phyloP scores from a whole-genome alignment of 2,888 invertebrate species.

The Pristionchus maxplancki region DNA sequence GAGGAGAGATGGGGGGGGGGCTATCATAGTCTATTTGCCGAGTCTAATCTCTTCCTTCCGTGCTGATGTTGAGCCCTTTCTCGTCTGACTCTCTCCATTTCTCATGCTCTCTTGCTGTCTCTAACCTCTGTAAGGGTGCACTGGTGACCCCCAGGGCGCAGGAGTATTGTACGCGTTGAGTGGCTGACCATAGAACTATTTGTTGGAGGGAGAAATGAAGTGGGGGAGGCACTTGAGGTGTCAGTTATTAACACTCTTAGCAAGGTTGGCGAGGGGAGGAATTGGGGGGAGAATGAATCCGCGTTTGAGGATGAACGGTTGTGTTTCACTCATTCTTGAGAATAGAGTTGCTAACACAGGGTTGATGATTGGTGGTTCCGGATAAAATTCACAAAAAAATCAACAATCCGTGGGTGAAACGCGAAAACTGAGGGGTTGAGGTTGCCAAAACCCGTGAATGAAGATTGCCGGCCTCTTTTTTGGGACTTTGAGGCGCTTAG shows the following conservation, averaged over 20 bases:
- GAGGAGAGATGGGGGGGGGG: background rate
- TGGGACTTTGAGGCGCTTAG: slow-evolving; percentile 41
- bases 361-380: too few relatives aligned
- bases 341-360: too few relatives aligned
- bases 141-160: background rate
- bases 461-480: slow-evolving; percentile 12
- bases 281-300: too few relatives aligned
- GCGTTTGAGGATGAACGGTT: background rate
- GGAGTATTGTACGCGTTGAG: background rate
- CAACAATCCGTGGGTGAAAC: background rate
- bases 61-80: background rate
- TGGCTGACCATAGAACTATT: background rate
- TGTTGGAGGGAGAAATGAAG: slow-evolving; percentile 39
- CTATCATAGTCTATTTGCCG: slow-evolving; percentile 41
- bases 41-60: slow-evolving; percentile 31
- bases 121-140: background rate
- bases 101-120: background rate
- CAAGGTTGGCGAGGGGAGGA: background rate
- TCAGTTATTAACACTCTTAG: slow-evolving; percentile 32
- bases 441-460: background rate
- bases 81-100: background rate
- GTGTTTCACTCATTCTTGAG: too few relatives aligned
- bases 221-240: slow-evolving; percentile 18
- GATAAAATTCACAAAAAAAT: too few relatives aligned
- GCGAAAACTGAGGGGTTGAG: background rate